Conservation (phyloP, 1,140 invertebrate species). For the Lucilia sericata region DNA sequence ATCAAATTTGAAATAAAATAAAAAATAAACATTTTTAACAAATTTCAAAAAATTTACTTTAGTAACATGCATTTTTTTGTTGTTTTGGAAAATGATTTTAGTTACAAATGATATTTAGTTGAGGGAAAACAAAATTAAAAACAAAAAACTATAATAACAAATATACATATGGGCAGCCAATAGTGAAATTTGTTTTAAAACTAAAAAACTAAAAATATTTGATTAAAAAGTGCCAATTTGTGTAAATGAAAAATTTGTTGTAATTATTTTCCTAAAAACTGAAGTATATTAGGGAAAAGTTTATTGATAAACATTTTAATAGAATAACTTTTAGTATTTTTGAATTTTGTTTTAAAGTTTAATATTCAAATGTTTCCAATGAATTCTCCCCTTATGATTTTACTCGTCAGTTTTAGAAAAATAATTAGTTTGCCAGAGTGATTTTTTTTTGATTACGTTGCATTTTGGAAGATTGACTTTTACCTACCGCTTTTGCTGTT, state of each 20-base stretch:
- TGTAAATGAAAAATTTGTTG: not conserved
- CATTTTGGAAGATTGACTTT: too few relatives aligned
- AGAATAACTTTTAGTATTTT: too few relatives aligned
- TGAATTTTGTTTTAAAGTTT: too few relatives aligned
- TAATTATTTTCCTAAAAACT: too few relatives aligned
- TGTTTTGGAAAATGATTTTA: not conserved
- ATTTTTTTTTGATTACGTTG: too few relatives aligned
- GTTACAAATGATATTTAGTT: not conserved
- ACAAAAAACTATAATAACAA: not conserved
- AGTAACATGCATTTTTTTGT: not conserved
- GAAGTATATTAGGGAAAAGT: too few relatives aligned
- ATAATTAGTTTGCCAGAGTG: too few relatives aligned
- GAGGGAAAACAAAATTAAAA: not conserved
- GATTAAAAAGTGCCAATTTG: not conserved
- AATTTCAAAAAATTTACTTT: not conserved
- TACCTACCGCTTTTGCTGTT: too few relatives aligned
- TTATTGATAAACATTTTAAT: too few relatives aligned
- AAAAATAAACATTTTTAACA: not conserved
- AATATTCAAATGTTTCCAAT: too few relatives aligned
- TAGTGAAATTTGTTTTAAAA: not conserved
- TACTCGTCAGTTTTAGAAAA: too few relatives aligned
- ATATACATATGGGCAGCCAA: not conserved
- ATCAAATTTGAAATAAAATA: not conserved
- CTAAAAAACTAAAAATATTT: not conserved
- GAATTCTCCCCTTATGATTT: too few relatives aligned